Evolutionary conservation across 2,888 invertebrate genomes (phyloP), one percentile per base, ranked within the genome.

Genomic region (Entomobrya multifasciata): DNA sequence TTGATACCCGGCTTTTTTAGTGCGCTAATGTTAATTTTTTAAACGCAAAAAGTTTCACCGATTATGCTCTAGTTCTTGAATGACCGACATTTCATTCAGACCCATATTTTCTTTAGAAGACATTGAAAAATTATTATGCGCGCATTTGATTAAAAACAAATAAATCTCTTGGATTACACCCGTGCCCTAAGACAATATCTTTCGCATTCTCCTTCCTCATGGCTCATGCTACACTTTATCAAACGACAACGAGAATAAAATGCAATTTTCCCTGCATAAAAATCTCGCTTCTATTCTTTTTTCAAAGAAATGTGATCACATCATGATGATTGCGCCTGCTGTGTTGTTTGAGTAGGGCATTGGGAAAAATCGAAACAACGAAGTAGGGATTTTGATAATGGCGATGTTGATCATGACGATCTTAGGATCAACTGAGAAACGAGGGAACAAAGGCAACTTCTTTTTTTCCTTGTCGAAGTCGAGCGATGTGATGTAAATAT

Each of bases 101-200:
- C 4, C 36, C 36, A 36, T 2, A 49, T 36, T 11, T 22, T 20
- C 44, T 67, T 17, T 44, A 17, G 36, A 65, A 41, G 17, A 67
- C 17, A 41, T 44, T 67, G 44, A 17, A 22, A 67, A 44, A 67
- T 30, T 27, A 60, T 20, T 67, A 22, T 44, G 20, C 44, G n/a
- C 67, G 41, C 67, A 67, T 67, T 67, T 67, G 44, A 67, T 67
- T 67, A 67, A 67, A 67, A 67, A 41, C 67, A 44, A 67, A 67
- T 67, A 67, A 67, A 67, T 67, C 67, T 67, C 22, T 67, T 22
- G 67, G 67, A 67, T 67, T 67, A 67, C 27, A 44, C 41, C 20
- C 44, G 17, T 44, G 67, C 17, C 44, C 6, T 65, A 22, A 36
- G 67, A 67, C 67, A 62, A 60, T 49, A 15, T 49, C 13, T 36